phyloP scores from a whole-genome alignment of 2,797 vertebrate species.

The Eulemur mongoz region DNA sequence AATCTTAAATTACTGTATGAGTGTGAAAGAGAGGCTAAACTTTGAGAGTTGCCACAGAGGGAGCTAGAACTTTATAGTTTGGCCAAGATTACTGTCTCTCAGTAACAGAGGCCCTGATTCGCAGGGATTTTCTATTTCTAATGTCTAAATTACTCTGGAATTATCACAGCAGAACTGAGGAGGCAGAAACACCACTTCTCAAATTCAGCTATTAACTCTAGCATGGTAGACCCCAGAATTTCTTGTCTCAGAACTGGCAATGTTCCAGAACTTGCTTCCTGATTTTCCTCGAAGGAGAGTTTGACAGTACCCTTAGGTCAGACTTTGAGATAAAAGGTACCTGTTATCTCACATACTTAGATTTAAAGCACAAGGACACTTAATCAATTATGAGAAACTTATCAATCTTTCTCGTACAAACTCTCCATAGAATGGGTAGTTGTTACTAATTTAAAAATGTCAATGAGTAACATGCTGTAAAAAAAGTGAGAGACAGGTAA shows the following conservation, averaged over 20 bases:
- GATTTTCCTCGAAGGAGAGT: not conserved
- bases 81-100: not conserved
- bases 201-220: not conserved
- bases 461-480: not conserved
- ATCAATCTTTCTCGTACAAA: not conserved
- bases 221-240: not conserved
- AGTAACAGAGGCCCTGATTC: not conserved
- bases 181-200: not conserved
- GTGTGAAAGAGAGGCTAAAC: not conserved
- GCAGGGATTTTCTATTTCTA: not conserved
- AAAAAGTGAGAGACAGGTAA: not conserved
- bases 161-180: not conserved
- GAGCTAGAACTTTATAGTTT: not conserved
- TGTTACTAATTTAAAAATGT: conserved; percentile 14
- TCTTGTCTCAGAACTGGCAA: not conserved
- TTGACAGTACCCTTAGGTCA: not conserved
- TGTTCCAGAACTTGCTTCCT: not conserved
- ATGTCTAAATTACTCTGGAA: not conserved
- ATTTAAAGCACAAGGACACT: not conserved
- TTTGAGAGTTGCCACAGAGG: not conserved
- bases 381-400: conserved; percentile 17
- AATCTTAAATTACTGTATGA: not conserved
- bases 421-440: not conserved
- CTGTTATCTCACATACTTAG: not conserved
- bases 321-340: not conserved